phyloP scores from a whole-genome alignment of 2,113 vertebrate genomes.

The Gymnorhina tibicen region DNA sequence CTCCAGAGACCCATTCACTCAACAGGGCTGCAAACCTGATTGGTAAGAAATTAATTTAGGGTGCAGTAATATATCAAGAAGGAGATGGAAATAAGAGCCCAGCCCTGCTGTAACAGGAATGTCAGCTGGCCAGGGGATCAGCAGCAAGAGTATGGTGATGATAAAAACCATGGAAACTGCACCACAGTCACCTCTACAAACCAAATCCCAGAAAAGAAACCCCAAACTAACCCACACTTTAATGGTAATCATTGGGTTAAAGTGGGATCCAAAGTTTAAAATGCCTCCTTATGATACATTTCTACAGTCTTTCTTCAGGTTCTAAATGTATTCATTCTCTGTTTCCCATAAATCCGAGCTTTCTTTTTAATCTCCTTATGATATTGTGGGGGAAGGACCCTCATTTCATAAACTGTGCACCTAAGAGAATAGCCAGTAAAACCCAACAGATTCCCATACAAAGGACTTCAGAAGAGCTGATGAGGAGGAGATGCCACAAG shows the following conservation, averaged over 20 bases:
- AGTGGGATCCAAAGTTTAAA: not conserved
- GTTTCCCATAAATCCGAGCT: not conserved
- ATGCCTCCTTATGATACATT: not conserved
- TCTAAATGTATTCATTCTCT: not conserved
- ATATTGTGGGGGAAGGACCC: not conserved
- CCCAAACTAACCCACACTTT: not conserved
- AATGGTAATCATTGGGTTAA: not conserved
- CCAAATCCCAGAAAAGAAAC: not conserved
- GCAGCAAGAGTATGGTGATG: not conserved
- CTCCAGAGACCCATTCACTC: not conserved
- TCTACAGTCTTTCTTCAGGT: not conserved
- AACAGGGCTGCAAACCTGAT: not conserved
- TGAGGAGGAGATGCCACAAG: not conserved
- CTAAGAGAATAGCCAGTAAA: not conserved
- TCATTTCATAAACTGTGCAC: not conserved
- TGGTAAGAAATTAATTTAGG: slow-evolving; percentile 18
- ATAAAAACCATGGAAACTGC: not conserved
- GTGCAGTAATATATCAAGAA: not conserved
- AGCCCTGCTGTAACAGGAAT: not conserved
- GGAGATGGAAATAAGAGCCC: not conserved
- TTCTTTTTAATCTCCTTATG: not conserved
- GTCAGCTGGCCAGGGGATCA: not conserved
- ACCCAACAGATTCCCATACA: not conserved
- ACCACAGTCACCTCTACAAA: not conserved
- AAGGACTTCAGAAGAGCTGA: not conserved